Base-by-base conservation (phyloP, 2,888 invertebrate species). In the Pyrrhia umbra region DNA sequence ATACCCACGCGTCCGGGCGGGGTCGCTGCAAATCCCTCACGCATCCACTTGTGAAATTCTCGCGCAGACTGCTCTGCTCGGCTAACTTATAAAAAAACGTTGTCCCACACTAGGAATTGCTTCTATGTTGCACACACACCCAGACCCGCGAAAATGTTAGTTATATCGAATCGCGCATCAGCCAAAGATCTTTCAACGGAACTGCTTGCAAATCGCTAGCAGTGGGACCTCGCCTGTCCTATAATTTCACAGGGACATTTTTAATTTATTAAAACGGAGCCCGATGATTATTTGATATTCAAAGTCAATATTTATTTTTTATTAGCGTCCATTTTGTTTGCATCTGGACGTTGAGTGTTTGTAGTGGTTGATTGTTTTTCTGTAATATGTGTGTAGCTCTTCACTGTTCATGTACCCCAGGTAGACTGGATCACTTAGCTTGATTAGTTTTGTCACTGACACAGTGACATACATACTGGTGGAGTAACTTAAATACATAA, bases 291-390 rank as follows among this genome's bases (percentile, higher is more conserved):
- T 88, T 90, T 88, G 85, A 85, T 88, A 88, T 89, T 84, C 86
- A 82, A 74, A 81, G 87, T 85, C 88, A 92, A 91, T 91, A 89
- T 92, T 92, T 91, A 85, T 85, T 89, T 90, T 92, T 90, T 89
- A 92, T 91, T 90, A 88, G 73, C 86, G 85, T 67, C 68, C 75
- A 73, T 65, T 75, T 49, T 79, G 75, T 75, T 80, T 79, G 80
- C 80, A 74, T 79, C 70, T 77, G 78, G 68, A 70, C 70, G 59
- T 30, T 16, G 63, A 46, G 54, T 58, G 47, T 75, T 58, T 60
- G 58, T 40, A 16, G 40, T 45, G 6, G 25, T 25, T 45, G 60
- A 71, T 50, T 68, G 64, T 76, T 63, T 60, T 47, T 45, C 15
- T 61, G 16, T 56, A 54, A 67, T 54, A 46, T 52, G 20, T 54